A percentile compares a stretch with the other conserved stretches of the same genome.
phyloP scores from a whole-genome alignment of 2,888 invertebrate genomes.

The Nephrotoma appendiculata region DNA sequence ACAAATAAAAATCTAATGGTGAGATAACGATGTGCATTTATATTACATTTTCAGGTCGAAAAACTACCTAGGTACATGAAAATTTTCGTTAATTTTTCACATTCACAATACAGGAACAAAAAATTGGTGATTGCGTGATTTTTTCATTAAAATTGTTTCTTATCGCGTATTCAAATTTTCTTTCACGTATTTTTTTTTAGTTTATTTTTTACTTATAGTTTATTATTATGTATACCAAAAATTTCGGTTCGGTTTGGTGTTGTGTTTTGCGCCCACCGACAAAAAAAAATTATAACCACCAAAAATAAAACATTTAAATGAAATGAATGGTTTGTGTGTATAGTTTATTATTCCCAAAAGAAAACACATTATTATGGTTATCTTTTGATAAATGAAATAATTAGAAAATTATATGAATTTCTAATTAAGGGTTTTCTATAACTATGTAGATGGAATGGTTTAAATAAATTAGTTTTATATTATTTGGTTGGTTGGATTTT shows the following conservation, averaged over 20 bases:
- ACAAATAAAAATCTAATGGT: neutral
- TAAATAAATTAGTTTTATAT: neutral
- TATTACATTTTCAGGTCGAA: neutral
- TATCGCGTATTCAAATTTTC: neutral
- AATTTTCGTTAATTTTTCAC: neutral
- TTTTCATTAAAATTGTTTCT: neutral
- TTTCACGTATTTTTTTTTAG: neutral
- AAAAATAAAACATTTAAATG: neutral
- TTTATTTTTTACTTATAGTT: neutral
- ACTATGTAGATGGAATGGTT: neutral
- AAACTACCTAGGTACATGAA: neutral
- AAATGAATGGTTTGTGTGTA: neutral
- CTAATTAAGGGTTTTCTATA: neutral
- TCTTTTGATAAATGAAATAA: neutral
- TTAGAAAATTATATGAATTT: neutral
- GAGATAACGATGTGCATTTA: neutral
- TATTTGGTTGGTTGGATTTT: neutral
- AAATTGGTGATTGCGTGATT: neutral
- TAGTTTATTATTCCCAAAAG: neutral
- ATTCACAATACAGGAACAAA: neutral
- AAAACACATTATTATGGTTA: neutral
- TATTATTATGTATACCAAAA: neutral
- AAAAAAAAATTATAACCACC: neutral
- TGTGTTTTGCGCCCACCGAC: neutral
- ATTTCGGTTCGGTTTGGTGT: neutral